Conservation (phyloP, 2,113 vertebrate genomes). For the Suncus etruscus region DNA sequence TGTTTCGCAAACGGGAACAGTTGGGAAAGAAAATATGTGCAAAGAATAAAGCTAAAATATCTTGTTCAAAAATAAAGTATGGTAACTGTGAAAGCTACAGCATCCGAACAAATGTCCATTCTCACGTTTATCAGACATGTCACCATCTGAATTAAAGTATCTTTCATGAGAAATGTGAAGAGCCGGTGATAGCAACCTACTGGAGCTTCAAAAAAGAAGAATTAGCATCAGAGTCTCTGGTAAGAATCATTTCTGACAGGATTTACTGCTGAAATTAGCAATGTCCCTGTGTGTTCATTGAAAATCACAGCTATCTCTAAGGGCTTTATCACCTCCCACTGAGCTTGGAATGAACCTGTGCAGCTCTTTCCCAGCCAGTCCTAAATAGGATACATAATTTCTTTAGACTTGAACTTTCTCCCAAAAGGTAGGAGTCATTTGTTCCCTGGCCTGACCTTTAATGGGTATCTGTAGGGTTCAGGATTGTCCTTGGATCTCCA, state of each 20-base stretch:
- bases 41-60: conserved; percentile 56
- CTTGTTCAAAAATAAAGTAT: conserved; percentile 54
- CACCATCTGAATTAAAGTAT: conserved; percentile 28
- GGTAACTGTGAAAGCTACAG: conserved; percentile 51
- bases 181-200: neutral
- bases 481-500: neutral
- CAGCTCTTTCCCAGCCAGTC: neutral
- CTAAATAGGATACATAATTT: neutral
- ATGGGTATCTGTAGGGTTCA: neutral
- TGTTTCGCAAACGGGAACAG: conserved; percentile 58
- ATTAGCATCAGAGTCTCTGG: neutral
- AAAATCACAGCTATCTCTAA: neutral
- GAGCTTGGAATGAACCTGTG: neutral
- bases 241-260: neutral
- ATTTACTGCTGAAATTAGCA: neutral
- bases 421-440: neutral
- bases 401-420: neutral
- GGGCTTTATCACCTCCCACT: neutral
- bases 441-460: neutral
- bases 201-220: neutral
- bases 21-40: conserved; percentile 53
- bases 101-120: conserved; percentile 37
- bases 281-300: neutral
- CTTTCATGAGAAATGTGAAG: neutral
- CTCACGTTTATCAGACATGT: neutral